Evolutionary conservation across 2,888 invertebrate species (phyloP).

Genomic region (Ditula angustiorana): DNA sequence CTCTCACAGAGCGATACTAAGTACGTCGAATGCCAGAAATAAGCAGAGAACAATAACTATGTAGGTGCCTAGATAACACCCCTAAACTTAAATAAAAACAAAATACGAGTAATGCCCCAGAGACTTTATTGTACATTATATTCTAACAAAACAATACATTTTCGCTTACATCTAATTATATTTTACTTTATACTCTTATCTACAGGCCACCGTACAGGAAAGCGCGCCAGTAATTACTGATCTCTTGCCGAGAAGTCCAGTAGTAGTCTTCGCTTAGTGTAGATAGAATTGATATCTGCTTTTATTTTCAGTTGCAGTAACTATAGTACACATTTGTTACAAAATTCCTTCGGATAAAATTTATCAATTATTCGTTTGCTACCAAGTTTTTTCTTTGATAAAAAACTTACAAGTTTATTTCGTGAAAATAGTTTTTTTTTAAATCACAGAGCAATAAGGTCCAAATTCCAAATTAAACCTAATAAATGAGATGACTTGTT

Average conservation of each 20-base stretch:
- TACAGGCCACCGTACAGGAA: constrained; percentile 20
- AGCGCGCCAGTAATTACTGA: background rate
- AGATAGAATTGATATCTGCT: background rate
- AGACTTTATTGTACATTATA: constrained; percentile 33
- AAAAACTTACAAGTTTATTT: constrained; percentile 31
- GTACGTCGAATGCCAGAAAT: too few relatives aligned
- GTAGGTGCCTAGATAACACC: too few relatives aligned
- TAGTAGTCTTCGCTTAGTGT: too few relatives aligned
- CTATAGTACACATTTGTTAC: constrained; percentile 2
- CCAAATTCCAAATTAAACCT: constrained; percentile 29
- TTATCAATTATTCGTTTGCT: too few relatives aligned
- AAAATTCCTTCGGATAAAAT: constrained; percentile 19
- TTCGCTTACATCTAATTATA: constrained; percentile 23
- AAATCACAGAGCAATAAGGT: constrained; percentile 37
- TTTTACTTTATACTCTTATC: constrained; percentile 27
- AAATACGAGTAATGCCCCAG: background rate
- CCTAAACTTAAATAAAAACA: background rate
- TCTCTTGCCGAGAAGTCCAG: background rate
- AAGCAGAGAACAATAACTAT: too few relatives aligned
- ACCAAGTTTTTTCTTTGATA: constrained; percentile 15
- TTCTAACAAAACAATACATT: constrained; percentile 41
- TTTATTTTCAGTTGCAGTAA: background rate
- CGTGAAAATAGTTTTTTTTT: constrained; percentile 7
- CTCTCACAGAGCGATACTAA: too few relatives aligned
- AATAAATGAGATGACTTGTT: constrained; percentile 6